These are phyloP conservation scores for Axinella damicornis DNA, from an alignment of 37 sponge, comb jelly and placozoan species.

Conservation along the genomic window DNA sequence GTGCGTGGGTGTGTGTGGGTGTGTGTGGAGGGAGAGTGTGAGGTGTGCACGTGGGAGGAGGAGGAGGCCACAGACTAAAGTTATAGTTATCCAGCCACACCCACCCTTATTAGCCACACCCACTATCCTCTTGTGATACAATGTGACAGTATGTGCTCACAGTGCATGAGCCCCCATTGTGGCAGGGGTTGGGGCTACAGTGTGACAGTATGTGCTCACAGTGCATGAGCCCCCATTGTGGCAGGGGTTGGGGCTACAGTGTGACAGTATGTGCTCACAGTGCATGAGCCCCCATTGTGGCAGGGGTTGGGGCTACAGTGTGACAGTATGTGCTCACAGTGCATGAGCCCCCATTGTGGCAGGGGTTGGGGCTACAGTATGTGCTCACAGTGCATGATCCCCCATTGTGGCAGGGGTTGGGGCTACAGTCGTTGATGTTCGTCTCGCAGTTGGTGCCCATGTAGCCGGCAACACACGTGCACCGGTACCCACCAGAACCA, in stretches of 20 bases:
- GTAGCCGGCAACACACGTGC: conserved; percentile 13
- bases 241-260: conserved; percentile 12
- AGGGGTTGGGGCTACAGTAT: too few species aligned
- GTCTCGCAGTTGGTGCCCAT: conserved; percentile 6
- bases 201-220: neutral
- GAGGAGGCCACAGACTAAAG: too few species aligned
- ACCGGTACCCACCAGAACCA: conserved; percentile 46
- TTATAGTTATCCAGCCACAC: too few species aligned
- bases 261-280: neutral
- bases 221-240: conserved; percentile 8
- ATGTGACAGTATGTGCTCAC: too few species aligned
- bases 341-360: too few species aligned
- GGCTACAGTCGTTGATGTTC: conserved; percentile 17
- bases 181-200: too few species aligned
- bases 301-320: conserved; percentile 13
- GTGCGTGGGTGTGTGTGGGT: neutral
- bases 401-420: conserved; percentile 9
- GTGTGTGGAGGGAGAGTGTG: too few species aligned
- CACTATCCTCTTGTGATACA: too few species aligned
- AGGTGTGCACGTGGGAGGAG: too few species aligned
- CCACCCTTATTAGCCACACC: too few species aligned
- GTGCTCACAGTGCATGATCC: neutral
- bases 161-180: too few species aligned
- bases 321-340: too few species aligned
- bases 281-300: conserved; percentile 10